Conservation (phyloP, 2,113 vertebrate species). For the Columba livia region DNA sequence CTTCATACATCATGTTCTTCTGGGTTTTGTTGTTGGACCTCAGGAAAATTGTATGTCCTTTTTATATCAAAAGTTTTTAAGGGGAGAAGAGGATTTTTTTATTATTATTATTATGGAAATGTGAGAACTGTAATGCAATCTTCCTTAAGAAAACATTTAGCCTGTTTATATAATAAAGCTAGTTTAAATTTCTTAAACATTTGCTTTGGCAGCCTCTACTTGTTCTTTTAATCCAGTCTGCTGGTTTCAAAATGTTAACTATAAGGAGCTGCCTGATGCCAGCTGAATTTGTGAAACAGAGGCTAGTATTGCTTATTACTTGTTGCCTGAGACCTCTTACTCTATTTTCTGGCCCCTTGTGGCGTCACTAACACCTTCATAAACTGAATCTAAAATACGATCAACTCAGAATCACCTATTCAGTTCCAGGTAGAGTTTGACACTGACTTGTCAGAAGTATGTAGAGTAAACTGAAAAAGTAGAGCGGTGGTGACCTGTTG, state of each 20-base stretch:
- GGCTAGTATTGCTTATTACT: not conserved
- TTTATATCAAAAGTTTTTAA: not conserved
- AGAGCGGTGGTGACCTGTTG: not conserved
- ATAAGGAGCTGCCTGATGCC: not conserved
- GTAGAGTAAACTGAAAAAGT: not conserved
- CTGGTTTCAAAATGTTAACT: not conserved
- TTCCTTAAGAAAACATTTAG: not conserved
- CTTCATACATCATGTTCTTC: not conserved
- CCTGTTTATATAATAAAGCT: not conserved
- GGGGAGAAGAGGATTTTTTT: not conserved
- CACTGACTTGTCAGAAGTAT: not conserved
- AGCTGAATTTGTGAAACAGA: not conserved
- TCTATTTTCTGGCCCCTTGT: not conserved
- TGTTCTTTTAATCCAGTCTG: not conserved
- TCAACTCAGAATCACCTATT: not conserved
- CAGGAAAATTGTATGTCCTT: not conserved
- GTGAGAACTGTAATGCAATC: not conserved
- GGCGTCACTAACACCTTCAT: not conserved
- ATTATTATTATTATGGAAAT: not conserved
- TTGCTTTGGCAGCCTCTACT: not conserved
- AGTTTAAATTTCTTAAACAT: not conserved
- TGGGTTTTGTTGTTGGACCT: not conserved
- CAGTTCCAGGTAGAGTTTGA: not conserved
- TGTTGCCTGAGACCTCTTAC: not conserved
- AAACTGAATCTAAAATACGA: not conserved